phyloP scores from a whole-genome alignment of 1,140 invertebrate species.

The Drosophila chauvacae region DNA sequence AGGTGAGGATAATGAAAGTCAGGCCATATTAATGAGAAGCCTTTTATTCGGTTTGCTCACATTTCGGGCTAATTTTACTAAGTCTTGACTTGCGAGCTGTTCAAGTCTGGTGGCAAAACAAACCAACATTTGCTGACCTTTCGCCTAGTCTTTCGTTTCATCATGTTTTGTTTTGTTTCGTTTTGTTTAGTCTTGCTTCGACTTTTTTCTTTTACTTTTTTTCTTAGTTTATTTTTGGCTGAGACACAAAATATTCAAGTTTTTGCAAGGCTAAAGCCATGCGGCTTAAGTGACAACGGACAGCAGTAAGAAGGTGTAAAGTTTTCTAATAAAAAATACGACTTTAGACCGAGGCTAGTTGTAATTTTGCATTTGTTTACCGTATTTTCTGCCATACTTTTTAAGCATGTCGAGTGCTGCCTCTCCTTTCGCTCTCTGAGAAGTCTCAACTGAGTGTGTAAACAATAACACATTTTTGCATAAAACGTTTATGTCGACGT shows the following conservation, averaged over 20 bases:
- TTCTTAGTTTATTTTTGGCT: slow-evolving; percentile 13
- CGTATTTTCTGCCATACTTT: slow-evolving; percentile 37
- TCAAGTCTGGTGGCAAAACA: slow-evolving; percentile 17
- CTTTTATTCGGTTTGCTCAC: slow-evolving; percentile 37
- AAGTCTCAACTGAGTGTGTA: slow-evolving; percentile 44
- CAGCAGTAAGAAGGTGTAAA: slow-evolving; percentile 24
- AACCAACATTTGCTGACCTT: slow-evolving; percentile 35
- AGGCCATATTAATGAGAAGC: slow-evolving; percentile 29
- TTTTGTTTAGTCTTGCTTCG: background rate
- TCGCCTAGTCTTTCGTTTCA: background rate
- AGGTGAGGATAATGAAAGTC: slow-evolving; percentile 13
- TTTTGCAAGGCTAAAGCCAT: slow-evolving; percentile 8
- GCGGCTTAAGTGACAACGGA: slow-evolving; percentile 19
- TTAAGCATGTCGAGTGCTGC: slow-evolving; percentile 61
- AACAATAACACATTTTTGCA: slow-evolving; percentile 76
- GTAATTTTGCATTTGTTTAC: slow-evolving; percentile 61
- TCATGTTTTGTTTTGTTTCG: background rate
- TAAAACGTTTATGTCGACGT: slow-evolving; percentile 65
- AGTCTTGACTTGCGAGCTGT: slow-evolving; percentile 22
- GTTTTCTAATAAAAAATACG: slow-evolving; percentile 63
- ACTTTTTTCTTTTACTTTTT: background rate
- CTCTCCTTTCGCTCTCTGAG: background rate
- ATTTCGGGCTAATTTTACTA: slow-evolving; percentile 24
- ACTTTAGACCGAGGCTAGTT: slow-evolving; percentile 52
- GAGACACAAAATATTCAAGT: slow-evolving; percentile 13